Conservation (phyloP, 92 coral and sea anemone species). For the Muricea muricata region DNA sequence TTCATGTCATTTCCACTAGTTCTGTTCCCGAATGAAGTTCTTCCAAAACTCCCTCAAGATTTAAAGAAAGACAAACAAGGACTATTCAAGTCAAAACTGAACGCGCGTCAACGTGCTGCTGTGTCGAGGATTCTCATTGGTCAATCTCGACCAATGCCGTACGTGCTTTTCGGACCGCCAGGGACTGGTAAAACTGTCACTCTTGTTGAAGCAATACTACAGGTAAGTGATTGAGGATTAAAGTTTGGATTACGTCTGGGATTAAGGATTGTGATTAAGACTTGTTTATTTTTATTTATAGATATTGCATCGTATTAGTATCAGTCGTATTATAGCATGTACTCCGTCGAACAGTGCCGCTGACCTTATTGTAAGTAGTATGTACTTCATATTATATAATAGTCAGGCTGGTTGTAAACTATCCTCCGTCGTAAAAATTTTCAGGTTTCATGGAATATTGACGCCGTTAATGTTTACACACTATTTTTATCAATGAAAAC, state of each 20-base stretch:
- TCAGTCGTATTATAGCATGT: constrained; percentile 88
- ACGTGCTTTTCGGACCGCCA: constrained; percentile 89
- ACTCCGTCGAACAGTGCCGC: constrained; percentile 97
- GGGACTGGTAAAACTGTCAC: constrained; percentile 96
- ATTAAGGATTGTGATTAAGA: neutral
- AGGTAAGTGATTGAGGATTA: constrained; percentile 54
- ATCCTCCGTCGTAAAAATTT: too few species aligned
- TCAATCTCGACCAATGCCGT: constrained; percentile 91
- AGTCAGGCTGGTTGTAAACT: too few species aligned
- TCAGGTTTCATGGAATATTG: too few species aligned
- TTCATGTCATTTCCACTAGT: too few species aligned
- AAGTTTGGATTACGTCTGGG: neutral
- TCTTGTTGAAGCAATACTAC: constrained; percentile 87
- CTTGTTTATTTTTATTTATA: neutral
- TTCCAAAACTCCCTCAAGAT: constrained; percentile 70
- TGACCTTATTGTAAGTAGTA: constrained; percentile 90
- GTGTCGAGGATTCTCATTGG: constrained; percentile 87
- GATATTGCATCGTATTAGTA: constrained; percentile 84
- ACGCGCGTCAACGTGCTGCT: constrained; percentile 94
- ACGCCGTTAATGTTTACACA: too few species aligned
- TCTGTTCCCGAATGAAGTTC: constrained; percentile 77
- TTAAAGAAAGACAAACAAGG: constrained; percentile 24
- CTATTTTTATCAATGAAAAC: too few species aligned
- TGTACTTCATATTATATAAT: too few species aligned
- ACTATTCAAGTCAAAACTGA: constrained; percentile 78